Evolutionary conservation across 2,888 invertebrate species (phyloP).

Genomic region (Cylindroiulus punctatus): DNA sequence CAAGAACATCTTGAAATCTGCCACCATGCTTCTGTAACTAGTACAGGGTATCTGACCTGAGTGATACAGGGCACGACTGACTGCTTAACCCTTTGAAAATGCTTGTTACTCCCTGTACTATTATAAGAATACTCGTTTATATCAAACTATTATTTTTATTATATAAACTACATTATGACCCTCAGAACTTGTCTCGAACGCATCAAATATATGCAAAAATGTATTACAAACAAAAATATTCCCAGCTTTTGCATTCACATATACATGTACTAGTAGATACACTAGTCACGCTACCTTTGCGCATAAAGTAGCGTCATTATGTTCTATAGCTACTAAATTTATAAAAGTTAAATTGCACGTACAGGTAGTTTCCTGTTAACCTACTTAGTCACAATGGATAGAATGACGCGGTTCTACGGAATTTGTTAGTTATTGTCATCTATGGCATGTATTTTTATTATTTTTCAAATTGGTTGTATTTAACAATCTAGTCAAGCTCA

Average conservation of each 20-base stretch:
- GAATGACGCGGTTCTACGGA: not conserved
- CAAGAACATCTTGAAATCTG: too few relatives aligned
- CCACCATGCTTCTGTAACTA: too few relatives aligned
- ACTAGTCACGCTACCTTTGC: too few relatives aligned
- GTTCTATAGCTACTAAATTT: not conserved
- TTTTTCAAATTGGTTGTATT: not conserved
- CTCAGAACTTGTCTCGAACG: not conserved
- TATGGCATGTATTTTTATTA: not conserved
- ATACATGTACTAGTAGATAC: too few relatives aligned
- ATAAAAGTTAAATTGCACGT: slow-evolving; percentile 16
- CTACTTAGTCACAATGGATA: slow-evolving; percentile 9
- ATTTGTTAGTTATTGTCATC: not conserved
- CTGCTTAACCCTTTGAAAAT: too few relatives aligned
- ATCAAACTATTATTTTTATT: too few relatives aligned
- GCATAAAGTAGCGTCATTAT: not conserved
- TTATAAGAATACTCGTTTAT: too few relatives aligned
- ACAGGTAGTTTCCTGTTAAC: slow-evolving; percentile 47
- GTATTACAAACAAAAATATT: too few relatives aligned
- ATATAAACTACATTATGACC: not conserved
- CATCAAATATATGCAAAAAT: not conserved
- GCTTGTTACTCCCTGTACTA: too few relatives aligned
- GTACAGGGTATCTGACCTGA: too few relatives aligned
- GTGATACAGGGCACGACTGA: too few relatives aligned
- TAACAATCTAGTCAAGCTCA: not conserved
- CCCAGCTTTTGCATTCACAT: too few relatives aligned